These are phyloP conservation scores for Andrena bicolor DNA, from an alignment of 2,888 invertebrate genomes.

Conservation along the genomic window DNA sequence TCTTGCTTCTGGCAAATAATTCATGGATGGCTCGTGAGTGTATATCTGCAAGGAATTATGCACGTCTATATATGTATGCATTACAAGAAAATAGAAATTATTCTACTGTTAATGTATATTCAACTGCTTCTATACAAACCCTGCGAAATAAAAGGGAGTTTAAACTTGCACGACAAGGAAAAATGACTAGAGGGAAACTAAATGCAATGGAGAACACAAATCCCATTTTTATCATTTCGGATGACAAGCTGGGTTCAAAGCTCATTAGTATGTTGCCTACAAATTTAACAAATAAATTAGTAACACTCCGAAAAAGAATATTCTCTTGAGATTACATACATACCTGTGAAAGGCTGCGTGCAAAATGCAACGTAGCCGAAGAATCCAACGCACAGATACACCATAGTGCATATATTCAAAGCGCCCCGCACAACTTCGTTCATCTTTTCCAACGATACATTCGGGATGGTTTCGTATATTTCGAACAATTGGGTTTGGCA, in stretches of 20 bases:
- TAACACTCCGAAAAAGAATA: not conserved
- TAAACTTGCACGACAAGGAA: conserved; percentile 97
- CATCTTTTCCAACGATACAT: conserved; percentile 95
- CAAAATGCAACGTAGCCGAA: conserved; percentile 97
- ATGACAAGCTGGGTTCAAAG: conserved; percentile 92
- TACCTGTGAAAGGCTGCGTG: conserved; percentile 90
- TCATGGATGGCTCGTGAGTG: conserved; percentile 88
- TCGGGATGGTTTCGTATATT: conserved; percentile 95
- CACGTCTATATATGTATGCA: too few relatives aligned
- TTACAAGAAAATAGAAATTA: not conserved
- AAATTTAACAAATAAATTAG: conserved; percentile 64
- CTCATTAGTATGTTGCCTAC: conserved; percentile 96
- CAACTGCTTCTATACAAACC: conserved; percentile 86
- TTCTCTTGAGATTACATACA: conserved; percentile 28
- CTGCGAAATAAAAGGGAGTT: conserved; percentile 95
- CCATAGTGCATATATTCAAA: conserved; percentile 95
- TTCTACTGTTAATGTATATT: conserved; percentile 87
- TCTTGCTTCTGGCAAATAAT: conserved; percentile 93
- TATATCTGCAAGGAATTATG: conserved; percentile 86
- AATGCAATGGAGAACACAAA: conserved; percentile 98
- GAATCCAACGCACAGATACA: conserved; percentile 96
- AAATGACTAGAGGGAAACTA: conserved; percentile 98
- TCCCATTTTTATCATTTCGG: conserved; percentile 96
- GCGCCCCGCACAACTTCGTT: conserved; percentile 95
- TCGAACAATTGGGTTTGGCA: conserved; percentile 99